phyloP scores from a whole-genome alignment of 1,140 invertebrate genomes.

The Druon quercuslanigerum region DNA sequence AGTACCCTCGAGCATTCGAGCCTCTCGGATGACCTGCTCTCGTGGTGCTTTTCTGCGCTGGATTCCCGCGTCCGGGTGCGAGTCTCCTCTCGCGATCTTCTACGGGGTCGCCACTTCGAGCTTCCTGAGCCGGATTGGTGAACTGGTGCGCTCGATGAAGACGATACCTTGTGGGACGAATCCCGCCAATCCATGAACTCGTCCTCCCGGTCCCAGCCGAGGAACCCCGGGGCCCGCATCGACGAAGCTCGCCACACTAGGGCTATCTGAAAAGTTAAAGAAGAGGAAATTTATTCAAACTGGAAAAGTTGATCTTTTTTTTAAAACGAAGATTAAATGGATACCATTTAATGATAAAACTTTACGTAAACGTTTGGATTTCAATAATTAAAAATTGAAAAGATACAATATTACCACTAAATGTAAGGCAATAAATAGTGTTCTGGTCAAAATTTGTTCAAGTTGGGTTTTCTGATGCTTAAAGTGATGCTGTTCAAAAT shows the following conservation, averaged over 20 bases:
- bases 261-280: constrained; percentile 62
- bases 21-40: constrained; percentile 64
- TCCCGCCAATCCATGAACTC: constrained; percentile 74
- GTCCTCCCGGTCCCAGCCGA: constrained; percentile 73
- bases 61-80: constrained; percentile 53
- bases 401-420: too few relatives aligned
- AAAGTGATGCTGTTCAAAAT: too few relatives aligned
- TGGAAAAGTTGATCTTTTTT: too few relatives aligned
- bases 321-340: too few relatives aligned
- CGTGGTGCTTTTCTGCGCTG: constrained; percentile 52
- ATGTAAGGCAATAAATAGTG: too few relatives aligned
- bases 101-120: constrained; percentile 58
- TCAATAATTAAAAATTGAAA: too few relatives aligned
- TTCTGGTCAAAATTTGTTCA: too few relatives aligned
- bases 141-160: constrained; percentile 46
- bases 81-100: constrained; percentile 63
- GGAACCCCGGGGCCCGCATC: constrained; percentile 73
- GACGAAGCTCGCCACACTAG: constrained; percentile 72
- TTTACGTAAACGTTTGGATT: too few relatives aligned
- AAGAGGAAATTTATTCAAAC: neutral
- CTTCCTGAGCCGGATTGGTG: constrained; percentile 42
- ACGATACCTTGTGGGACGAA: constrained; percentile 53
- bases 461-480: too few relatives aligned
- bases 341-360: too few relatives aligned
- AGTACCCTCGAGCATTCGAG: constrained; percentile 42